phyloP scores from a whole-genome alignment of 2,888 invertebrate species.

The Stenoptilia bipunctidactyla region DNA sequence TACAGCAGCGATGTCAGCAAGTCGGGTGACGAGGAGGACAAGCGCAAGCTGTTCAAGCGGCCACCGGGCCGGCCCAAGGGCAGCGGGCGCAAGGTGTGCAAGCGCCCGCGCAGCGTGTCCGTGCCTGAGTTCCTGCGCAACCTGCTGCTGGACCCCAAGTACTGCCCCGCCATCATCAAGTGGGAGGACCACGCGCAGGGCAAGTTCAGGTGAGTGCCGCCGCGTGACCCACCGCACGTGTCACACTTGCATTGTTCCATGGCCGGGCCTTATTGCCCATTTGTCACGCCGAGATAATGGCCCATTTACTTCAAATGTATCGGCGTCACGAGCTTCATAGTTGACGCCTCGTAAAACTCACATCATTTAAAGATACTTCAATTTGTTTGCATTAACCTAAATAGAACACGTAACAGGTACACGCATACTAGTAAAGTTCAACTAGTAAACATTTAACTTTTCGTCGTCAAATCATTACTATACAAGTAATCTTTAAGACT shows the following conservation, averaged over 20 bases:
- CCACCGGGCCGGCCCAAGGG: slow-evolving; percentile 70
- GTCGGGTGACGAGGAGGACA: slow-evolving; percentile 42
- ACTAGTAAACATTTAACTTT: too few species aligned
- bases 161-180: slow-evolving; percentile 85
- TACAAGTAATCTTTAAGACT: too few species aligned
- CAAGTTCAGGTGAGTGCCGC: slow-evolving; percentile 75
- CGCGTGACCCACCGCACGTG: too few species aligned
- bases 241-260: background rate
- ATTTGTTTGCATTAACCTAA: too few species aligned
- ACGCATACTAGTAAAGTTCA: too few species aligned
- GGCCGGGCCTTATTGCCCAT: background rate
- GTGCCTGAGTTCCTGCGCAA: slow-evolving; percentile 91
- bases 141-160: slow-evolving; percentile 79
- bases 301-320: background rate
- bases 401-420: too few species aligned
- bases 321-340: background rate
- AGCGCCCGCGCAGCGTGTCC: slow-evolving; percentile 59
- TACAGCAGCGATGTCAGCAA: slow-evolving; percentile 57
- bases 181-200: slow-evolving; percentile 90
- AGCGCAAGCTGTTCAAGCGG: slow-evolving; percentile 55
- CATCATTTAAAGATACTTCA: too few species aligned
- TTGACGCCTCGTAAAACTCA: too few species aligned
- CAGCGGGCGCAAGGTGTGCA: slow-evolving; percentile 52
- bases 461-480: too few species aligned
- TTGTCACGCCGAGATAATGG: background rate